Base-by-base conservation (phyloP, 2,113 vertebrate species). In the Centropristis striata region DNA sequence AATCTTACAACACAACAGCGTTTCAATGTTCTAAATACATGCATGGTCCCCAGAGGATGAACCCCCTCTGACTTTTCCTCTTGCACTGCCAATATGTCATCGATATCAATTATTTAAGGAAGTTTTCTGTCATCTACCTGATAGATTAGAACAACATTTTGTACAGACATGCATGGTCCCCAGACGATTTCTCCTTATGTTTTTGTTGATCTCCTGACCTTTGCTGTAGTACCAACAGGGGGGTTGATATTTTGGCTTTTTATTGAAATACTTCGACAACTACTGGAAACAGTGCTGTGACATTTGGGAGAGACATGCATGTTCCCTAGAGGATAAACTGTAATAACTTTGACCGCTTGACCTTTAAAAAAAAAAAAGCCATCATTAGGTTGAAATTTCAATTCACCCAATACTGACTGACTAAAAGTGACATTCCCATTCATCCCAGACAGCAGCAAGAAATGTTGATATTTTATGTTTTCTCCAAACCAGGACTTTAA, bases 271-370 rank as follows among this genome's bases (percentile, higher is more conserved):
- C 8, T 1, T 54, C 14, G 32, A 53, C 18, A 63, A 42, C 49
- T n/a, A 36, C 2, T 8, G 20, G 50, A 65, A 44, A 39, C 20
- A 57, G 44, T 64, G 36, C 58, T 16, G 4, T 15, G 36, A 21
- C 58, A 63, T 74, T 73, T 42, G 3, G 46, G n/a, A n/a, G 10
- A n/a, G 32, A 64, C 39, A 20, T 25, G 8, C 18, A 46, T 46
- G 18, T 1, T 57, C 39, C 25, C 53, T 39, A 71, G 53, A 71
- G 25, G 25, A 75, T 36, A 20, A 23, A 65, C 39, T 61, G 10
- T 51, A 27, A 51, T 27, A 51, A 60, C 57, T 4, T 60, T 49
- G n/a, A n/a, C n/a, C n/a, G n/a, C n/a, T n/a, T n/a, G n/a, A n/a
- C n/a, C n/a, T n/a, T n/a, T n/a, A n/a, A n/a, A n/a, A n/a, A n/a